These are phyloP conservation scores for Listrodromus nycthemerus DNA, from an alignment of 2,888 invertebrate genomes.

Conservation along the genomic window DNA sequence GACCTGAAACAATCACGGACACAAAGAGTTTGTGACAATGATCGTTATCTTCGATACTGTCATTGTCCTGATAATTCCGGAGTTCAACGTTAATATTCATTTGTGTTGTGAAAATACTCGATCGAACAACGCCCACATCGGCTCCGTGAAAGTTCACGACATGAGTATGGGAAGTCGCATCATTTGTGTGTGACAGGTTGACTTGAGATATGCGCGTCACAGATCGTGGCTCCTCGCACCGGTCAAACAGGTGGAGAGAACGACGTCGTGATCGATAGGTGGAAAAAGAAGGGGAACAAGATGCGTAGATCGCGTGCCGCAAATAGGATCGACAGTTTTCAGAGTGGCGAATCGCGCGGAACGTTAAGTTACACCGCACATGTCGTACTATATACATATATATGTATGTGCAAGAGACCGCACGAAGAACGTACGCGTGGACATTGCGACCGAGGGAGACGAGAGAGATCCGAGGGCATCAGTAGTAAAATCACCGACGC, in stretches of 20 bases:
- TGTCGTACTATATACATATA: neutral
- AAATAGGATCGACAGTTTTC: constrained; percentile 61
- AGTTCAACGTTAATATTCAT: no score
- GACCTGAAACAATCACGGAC: no score
- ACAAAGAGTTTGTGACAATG: neutral
- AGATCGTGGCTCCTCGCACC: constrained; percentile 55
- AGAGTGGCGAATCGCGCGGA: constrained; percentile 53
- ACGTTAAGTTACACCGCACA: constrained; percentile 39
- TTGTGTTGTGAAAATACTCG: neutral
- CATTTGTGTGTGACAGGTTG: neutral
- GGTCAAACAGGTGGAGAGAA: constrained; percentile 56
- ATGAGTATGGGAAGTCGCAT: neutral
- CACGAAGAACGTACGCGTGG: constrained; percentile 11
- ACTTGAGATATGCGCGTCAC: constrained; percentile 27
- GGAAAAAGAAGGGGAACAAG: constrained; percentile 18
- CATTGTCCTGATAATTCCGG: neutral
- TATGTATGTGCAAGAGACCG: neutral
- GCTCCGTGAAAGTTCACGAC: neutral
- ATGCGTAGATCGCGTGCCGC: constrained; percentile 62
- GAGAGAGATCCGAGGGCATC: constrained; percentile 16
- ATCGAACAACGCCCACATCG: neutral
- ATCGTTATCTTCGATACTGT: neutral
- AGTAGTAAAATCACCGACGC: neutral
- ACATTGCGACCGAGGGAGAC: neutral
- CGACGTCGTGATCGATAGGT: constrained; percentile 2